Conservation (phyloP, 2,888 invertebrate genomes). For the Acronicta aceris region DNA sequence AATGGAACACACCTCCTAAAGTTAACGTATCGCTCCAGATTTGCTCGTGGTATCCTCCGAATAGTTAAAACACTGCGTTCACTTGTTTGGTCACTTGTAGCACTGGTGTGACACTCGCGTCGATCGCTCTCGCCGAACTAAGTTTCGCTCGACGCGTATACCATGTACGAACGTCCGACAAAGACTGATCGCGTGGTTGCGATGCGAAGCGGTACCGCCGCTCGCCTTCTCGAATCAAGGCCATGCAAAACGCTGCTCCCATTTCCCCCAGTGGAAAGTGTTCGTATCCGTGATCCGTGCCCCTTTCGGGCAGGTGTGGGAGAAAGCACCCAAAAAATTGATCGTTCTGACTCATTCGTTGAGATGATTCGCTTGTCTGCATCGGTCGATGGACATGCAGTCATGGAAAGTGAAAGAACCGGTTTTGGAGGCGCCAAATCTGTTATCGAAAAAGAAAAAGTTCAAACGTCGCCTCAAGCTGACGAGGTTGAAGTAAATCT, state of each 20-base stretch:
- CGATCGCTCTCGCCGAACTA: conserved; percentile 60
- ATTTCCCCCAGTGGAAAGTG: conserved; percentile 87
- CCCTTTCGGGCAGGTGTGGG: conserved; percentile 86
- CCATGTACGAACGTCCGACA: conserved; percentile 59
- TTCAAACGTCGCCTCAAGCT: conserved; percentile 45
- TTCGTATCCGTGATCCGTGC: conserved; percentile 86
- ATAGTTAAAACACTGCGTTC: conserved; percentile 66
- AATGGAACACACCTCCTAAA: conserved; percentile 73
- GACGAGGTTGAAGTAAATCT: conserved; percentile 20
- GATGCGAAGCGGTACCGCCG: conserved; percentile 60
- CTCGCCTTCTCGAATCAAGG: conserved; percentile 79
- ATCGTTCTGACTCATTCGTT: conserved; percentile 82
- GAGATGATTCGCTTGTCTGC: conserved; percentile 75
- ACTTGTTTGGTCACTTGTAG: conserved; percentile 68
- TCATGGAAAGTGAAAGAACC: conserved; percentile 83
- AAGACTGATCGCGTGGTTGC: conserved; percentile 69
- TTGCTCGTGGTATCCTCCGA: conserved; percentile 74
- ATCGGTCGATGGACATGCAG: conserved; percentile 60
- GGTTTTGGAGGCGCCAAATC: conserved; percentile 76
- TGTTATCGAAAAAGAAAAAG: conserved; percentile 70
- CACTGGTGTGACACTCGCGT: conserved; percentile 73
- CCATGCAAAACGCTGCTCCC: conserved; percentile 86
- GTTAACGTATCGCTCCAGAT: conserved; percentile 80
- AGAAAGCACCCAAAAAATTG: conserved; percentile 86
- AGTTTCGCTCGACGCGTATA: conserved; percentile 56